These are phyloP conservation scores for Endotricha flammealis DNA, from an alignment of 2,888 invertebrate species.

Conservation along the genomic window DNA sequence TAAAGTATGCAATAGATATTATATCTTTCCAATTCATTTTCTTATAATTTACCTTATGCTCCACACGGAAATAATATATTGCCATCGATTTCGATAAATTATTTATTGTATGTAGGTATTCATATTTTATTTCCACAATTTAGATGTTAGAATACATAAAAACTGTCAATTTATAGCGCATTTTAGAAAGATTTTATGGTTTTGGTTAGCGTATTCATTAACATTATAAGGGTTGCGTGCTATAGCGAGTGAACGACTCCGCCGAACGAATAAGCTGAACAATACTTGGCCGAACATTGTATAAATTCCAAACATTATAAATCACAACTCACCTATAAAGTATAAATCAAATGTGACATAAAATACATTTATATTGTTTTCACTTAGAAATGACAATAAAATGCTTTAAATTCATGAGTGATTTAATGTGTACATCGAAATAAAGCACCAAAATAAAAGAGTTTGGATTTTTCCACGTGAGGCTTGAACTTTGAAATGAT, in stretches of 20 bases:
- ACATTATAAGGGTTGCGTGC: constrained; percentile 10
- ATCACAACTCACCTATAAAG: constrained; percentile 73
- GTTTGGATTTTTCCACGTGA: constrained; percentile 20
- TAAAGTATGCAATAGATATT: neutral
- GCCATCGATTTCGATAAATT: neutral
- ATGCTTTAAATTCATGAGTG: constrained; percentile 70
- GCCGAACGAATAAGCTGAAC: constrained; percentile 15
- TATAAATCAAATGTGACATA: constrained; percentile 71
- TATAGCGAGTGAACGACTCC: constrained; percentile 24
- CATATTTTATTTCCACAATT: constrained; percentile 2
- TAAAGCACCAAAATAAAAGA: constrained; percentile 41
- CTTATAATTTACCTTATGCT: neutral
- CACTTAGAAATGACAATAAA: constrained; percentile 71
- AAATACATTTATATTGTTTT: constrained; percentile 77
- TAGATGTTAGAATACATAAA: neutral
- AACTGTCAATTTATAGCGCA: too few species aligned
- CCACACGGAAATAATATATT: neutral
- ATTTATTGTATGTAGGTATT: neutral
- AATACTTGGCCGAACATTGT: constrained; percentile 49
- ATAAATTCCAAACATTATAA: constrained; percentile 62
- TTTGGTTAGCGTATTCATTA: neutral
- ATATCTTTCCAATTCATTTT: neutral
- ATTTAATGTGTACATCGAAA: constrained; percentile 60
- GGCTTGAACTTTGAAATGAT: constrained; percentile 40
- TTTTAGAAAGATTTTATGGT: too few species aligned